phyloP scores from a whole-genome alignment of 2,797 vertebrate genomes.

The Limosa lapponica region DNA sequence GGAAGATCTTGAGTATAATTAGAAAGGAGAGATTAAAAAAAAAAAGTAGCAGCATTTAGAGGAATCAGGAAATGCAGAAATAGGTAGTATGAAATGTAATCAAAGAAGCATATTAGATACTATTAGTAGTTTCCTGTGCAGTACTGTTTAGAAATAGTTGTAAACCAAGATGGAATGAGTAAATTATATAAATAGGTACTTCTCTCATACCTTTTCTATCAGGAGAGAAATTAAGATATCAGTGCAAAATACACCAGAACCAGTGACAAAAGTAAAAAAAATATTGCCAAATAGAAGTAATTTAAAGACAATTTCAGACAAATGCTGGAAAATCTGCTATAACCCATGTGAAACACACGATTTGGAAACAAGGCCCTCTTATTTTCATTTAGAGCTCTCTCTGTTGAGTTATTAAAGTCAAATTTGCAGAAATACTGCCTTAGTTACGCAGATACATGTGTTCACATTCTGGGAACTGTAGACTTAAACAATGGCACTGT shows the following conservation, averaged over 20 bases:
- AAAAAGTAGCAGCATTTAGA: not conserved
- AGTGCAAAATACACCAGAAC: not conserved
- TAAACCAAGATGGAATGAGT: not conserved
- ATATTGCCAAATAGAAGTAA: not conserved
- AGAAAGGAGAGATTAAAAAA: not conserved
- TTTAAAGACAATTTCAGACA: not conserved
- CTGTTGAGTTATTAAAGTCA: not conserved
- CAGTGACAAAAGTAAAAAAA: not conserved
- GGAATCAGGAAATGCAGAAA: not conserved
- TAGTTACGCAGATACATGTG: fast-evolving
- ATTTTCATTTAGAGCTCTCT: not conserved
- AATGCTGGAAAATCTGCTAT: not conserved
- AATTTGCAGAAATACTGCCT: not conserved
- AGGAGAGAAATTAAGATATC: not conserved
- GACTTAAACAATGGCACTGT: not conserved
- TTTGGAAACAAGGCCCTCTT: not conserved
- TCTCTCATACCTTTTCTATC: not conserved
- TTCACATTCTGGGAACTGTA: not conserved
- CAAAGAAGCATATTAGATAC: not conserved
- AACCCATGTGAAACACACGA: not conserved
- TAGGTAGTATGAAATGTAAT: not conserved
- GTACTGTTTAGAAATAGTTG: not conserved
- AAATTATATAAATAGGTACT: not conserved
- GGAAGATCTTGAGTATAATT: not conserved
- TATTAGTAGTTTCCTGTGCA: not conserved